Evolutionary conservation across 2,888 invertebrate genomes (phyloP), one percentile per base, ranked within the genome.

Genomic region (Dynastes grantii): DNA sequence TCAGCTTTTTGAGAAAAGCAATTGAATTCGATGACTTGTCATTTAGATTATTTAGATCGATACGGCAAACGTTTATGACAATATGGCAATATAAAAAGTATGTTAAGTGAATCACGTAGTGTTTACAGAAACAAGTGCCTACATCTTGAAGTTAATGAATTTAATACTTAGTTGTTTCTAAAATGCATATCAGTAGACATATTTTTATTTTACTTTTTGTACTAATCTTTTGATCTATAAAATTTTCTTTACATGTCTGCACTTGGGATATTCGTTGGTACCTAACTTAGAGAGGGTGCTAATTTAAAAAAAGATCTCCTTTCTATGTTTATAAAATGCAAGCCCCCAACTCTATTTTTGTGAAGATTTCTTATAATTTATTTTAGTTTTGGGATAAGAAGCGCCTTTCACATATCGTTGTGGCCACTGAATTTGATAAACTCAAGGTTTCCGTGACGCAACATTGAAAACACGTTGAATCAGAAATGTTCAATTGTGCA

Each of bases 401-500:
- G 6, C 27, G 13, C 2, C 6, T 22, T 29, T 13, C 4, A 13
- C 9, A 63, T 9, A 29, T 27, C 32, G 13, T 9, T 63, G 27
- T 13, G 27, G 8, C 13, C 29, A 22, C 8, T 29, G 22, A 13
- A 13, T 63, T 13, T 29, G 64, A 64, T 64, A 64, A 64, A 13
- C 9, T 64, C 37, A 13, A 64, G 37, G 37, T 0, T 32, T 64
- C 4, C 13, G 0, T 64, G 64, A 64, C 13, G 64, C 64, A 64
- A 64, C n/a, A 29, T 37, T 32, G 9, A 64, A 64, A 64, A 64
- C 37, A 64, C 2, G 51, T 71, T 70, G 49, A 70, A 70, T 70
- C 49, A 70, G 70, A 49, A 13, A 29, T n/a, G 71, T 71, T 71
- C 4, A 29, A 37, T 71, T 51, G 45, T 29, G 13, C 29, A 27